These are phyloP conservation scores for Acrocephalus kingi DNA, from an alignment of 2,113 vertebrate genomes.

Conservation along the genomic window DNA sequence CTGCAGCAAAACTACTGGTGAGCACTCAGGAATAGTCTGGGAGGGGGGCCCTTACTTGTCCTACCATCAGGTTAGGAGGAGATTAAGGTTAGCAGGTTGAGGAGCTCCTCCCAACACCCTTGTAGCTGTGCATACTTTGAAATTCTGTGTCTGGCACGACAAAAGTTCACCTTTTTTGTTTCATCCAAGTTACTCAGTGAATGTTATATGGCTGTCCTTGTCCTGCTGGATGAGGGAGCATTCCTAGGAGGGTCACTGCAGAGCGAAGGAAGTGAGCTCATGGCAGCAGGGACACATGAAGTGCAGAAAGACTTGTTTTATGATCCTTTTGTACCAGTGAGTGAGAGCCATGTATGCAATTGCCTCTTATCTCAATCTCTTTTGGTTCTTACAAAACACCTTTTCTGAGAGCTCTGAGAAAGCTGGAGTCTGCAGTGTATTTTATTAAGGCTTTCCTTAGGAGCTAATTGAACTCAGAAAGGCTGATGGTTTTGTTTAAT, in stretches of 20 bases:
- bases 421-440: neutral
- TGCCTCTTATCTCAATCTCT: neutral
- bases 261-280: accelerated
- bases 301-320: neutral
- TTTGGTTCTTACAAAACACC: neutral
- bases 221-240: neutral
- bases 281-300: neutral
- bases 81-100: neutral
- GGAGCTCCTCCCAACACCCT: neutral
- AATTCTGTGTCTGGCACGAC: neutral
- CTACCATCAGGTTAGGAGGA: neutral
- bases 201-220: neutral
- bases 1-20: neutral
- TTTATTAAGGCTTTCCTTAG: neutral
- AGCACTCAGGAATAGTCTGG: accelerated
- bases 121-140: neutral
- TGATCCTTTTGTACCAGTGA: neutral
- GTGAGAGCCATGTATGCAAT: neutral
- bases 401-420: neutral
- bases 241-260: accelerated
- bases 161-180: neutral
- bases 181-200: neutral
- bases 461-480: neutral
- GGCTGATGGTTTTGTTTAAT: neutral
- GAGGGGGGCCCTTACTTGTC: neutral